Percentiles rank a stretch among this genome's conserved stretches.
phyloP scores from a whole-genome alignment of 2,888 invertebrate species.

The Eucera pruinosa region DNA sequence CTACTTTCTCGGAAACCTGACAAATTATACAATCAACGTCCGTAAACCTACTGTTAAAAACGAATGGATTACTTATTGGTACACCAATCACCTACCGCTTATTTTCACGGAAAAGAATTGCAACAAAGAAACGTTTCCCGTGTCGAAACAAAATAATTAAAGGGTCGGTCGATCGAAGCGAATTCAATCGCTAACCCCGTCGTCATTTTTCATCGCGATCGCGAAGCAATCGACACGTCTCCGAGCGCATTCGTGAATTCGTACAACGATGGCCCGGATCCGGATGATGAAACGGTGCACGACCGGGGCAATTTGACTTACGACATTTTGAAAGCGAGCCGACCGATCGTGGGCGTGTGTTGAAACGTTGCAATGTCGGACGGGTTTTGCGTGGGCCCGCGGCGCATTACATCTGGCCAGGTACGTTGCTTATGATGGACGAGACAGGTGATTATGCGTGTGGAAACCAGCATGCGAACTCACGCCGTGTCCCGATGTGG shows the following conservation, averaged over 20 bases:
- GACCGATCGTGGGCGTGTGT: slow-evolving; percentile 82
- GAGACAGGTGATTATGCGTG: slow-evolving; percentile 84
- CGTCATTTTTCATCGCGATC: slow-evolving; percentile 25
- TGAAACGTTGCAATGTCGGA: slow-evolving; percentile 82
- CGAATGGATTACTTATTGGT: too few relatives aligned
- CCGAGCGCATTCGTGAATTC: neutral
- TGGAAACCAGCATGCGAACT: slow-evolving; percentile 79
- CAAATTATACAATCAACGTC: too few relatives aligned
- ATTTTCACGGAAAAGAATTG: too few relatives aligned
- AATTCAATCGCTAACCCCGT: too few relatives aligned
- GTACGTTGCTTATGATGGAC: slow-evolving; percentile 80
- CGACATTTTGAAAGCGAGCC: slow-evolving; percentile 82
- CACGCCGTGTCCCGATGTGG: slow-evolving; percentile 27
- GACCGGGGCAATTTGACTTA: slow-evolving; percentile 81
- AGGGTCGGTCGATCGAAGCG: too few relatives aligned
- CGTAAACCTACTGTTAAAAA: too few relatives aligned
- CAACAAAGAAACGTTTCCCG: too few relatives aligned
- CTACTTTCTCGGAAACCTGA: too few relatives aligned
- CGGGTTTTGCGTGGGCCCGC: slow-evolving; percentile 82
- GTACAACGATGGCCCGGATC: slow-evolving; percentile 61
- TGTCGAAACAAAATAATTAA: too few relatives aligned
- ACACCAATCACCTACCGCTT: too few relatives aligned
- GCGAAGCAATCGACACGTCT: slow-evolving; percentile 9
- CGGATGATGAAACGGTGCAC: slow-evolving; percentile 79
- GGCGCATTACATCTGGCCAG: slow-evolving; percentile 81